Evolutionary conservation across 2,888 invertebrate species (phyloP).

Genomic region (Drosophila hawaiiensis): DNA sequence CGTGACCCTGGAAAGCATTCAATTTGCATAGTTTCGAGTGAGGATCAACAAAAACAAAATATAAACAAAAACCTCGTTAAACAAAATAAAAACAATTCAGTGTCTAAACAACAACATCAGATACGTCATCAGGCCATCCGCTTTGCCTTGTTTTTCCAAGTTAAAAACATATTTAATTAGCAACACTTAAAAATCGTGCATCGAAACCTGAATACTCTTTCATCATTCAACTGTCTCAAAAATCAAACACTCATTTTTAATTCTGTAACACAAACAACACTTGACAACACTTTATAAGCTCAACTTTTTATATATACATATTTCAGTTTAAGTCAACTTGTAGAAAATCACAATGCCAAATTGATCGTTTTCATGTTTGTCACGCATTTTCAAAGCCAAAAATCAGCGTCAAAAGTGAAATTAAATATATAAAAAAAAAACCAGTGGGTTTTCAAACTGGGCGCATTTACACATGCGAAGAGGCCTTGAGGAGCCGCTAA

Average conservation of each 20-base stretch:
- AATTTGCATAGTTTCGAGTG: slow-evolving; percentile 50
- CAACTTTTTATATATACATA: slow-evolving; percentile 24
- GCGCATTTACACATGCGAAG: not conserved
- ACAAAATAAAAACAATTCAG: not conserved
- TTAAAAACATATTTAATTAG: slow-evolving; percentile 1
- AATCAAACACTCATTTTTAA: not conserved
- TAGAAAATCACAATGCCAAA: slow-evolving; percentile 44
- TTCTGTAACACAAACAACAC: not conserved
- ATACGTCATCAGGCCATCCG: slow-evolving; percentile 24
- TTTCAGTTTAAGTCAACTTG: slow-evolving; percentile 39
- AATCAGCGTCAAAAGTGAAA: slow-evolving; percentile 53
- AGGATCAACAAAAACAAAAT: slow-evolving; percentile 5
- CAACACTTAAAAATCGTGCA: not conserved
- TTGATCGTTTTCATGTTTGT: slow-evolving; percentile 50
- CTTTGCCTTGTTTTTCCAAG: slow-evolving; percentile 31
- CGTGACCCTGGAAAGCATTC: slow-evolving; percentile 34
- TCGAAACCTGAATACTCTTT: slow-evolving; percentile 1
- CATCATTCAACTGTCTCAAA: not conserved
- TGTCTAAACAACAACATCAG: slow-evolving; percentile 5
- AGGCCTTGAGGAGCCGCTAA: not conserved
- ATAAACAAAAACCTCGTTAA: slow-evolving; percentile 1
- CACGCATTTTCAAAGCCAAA: slow-evolving; percentile 54
- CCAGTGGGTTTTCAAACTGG: not conserved
- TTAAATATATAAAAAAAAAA: not conserved
- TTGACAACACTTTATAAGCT: slow-evolving; percentile 23